A percentile compares a stretch with the other conserved stretches of the same genome.
Conservation (phyloP, 2,888 invertebrate species). For the Panopea generosa region DNA sequence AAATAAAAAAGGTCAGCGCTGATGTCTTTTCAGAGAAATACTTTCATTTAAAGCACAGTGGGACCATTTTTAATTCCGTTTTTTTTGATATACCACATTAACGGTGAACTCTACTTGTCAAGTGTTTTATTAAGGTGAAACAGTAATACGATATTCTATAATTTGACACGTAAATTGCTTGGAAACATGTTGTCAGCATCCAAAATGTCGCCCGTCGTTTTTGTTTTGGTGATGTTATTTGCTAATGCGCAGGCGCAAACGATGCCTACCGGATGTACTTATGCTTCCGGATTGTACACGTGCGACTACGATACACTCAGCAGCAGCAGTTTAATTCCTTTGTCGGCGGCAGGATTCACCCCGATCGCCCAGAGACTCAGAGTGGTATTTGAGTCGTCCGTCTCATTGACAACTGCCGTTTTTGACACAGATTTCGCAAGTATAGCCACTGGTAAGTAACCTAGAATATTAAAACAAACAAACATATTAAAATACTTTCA, state of each 20-base stretch:
- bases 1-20: too few relatives aligned
- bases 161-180: too few relatives aligned
- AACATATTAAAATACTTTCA: too few relatives aligned
- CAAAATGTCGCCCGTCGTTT: neutral
- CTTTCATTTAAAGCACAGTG: too few relatives aligned
- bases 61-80: too few relatives aligned
- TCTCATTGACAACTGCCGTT: slow-evolving; percentile 35
- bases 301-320: slow-evolving; percentile 36
- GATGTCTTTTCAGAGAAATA: too few relatives aligned
- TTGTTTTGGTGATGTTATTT: slow-evolving; percentile 5
- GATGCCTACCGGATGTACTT: slow-evolving; percentile 54
- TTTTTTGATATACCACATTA: too few relatives aligned
- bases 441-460: slow-evolving; percentile 23
- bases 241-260: slow-evolving; percentile 29
- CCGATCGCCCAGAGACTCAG: slow-evolving; percentile 51
- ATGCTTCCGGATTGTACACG: slow-evolving; percentile 37
- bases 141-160: too few relatives aligned
- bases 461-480: too few relatives aligned
- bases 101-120: too few relatives aligned
- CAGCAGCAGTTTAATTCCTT: slow-evolving; percentile 35
- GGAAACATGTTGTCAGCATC: too few relatives aligned
- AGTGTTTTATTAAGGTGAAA: too few relatives aligned
- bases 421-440: slow-evolving; percentile 39
- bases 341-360: slow-evolving; percentile 30
- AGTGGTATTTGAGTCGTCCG: slow-evolving; percentile 24